A percentile compares a stretch with the other conserved stretches of the same genome.
Conservation (phyloP, 2,113 vertebrate species). For the Rousettus leschenaultii region DNA sequence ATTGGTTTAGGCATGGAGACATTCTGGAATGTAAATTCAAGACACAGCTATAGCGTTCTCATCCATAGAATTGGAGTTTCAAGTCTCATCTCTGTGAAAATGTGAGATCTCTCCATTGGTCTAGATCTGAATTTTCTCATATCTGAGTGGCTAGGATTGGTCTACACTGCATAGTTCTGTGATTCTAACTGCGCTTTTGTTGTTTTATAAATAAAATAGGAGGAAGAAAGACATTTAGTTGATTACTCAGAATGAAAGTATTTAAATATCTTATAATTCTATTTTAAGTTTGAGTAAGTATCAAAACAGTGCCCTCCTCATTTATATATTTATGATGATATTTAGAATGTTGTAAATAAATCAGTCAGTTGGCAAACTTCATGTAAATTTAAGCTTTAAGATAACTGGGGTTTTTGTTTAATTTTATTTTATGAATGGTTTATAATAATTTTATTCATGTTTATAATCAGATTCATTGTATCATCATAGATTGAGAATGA, state of each 20-base stretch:
- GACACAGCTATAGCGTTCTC: neutral
- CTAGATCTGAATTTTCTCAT: neutral
- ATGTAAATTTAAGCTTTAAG: neutral
- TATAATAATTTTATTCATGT: neutral
- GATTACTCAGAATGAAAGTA: neutral
- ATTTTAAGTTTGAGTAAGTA: neutral
- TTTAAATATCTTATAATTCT: neutral
- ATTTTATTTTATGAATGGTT: neutral
- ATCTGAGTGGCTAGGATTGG: neutral
- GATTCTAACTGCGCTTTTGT: neutral
- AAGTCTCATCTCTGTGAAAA: neutral
- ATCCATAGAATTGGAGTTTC: neutral
- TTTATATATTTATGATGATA: neutral
- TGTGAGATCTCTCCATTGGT: neutral
- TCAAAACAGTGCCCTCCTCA: neutral
- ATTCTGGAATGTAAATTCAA: neutral
- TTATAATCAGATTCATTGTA: neutral
- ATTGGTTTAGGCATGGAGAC: neutral
- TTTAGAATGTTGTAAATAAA: neutral
- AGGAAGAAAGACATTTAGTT: neutral
- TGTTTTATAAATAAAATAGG: neutral
- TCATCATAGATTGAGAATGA: neutral
- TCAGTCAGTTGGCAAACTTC: neutral
- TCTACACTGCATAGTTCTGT: neutral
- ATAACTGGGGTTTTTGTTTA: neutral